Evolutionary conservation across 2,113 vertebrate genomes (phyloP), one percentile per base, ranked within the genome.

Genomic region (Tichodroma muraria): DNA sequence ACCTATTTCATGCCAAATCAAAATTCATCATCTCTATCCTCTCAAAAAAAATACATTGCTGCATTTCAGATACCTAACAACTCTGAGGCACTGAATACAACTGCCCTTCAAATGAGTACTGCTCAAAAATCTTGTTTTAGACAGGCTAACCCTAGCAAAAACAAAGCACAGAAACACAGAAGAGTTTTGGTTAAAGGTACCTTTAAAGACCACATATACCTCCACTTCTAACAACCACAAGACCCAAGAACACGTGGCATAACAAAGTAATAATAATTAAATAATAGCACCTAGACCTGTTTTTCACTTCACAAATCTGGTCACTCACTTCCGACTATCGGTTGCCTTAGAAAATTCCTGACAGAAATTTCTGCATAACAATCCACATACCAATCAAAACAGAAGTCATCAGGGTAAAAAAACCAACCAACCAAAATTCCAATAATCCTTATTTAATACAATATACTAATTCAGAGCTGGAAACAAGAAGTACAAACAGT

Each of bases 91-190:
- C 9, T 16, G 8, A 61, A 65, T 4, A 18, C 6, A 56, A 38
- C 28, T 33, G 7, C 9, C 25, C 54, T 73, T 49, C 25, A 65
- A 45, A 5, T 18, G 40, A 52, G 6, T 15, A 65, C 8, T 64
- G 11, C 1, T 13, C 5, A 56, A 72, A 79, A 45, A 57, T 4
- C 11, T 24, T 56, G 13, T 2, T 94, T 86, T 35, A 50, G 3
- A 33, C 44, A 53, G 12, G 22, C 22, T 79, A 85, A 72, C 2
- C 7, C 19, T 45, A 69, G 10, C 10, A 47, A 80, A 72, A 76
- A 9, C 7, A 2, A 0, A 4, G 2, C 20, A 28, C 0, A 42
- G 23, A 80, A 84, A 76, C 6, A 50, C 0, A 21, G 6, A 80
- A 57, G 5, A 3, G 3, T 45, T 30, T 87, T 10, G 11, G 4